Percentiles rank a stretch among this genome's conserved stretches.
These are phyloP conservation scores for Drosophila prostipennis DNA, from an alignment of 2,888 invertebrate species.

Conservation along the genomic window DNA sequence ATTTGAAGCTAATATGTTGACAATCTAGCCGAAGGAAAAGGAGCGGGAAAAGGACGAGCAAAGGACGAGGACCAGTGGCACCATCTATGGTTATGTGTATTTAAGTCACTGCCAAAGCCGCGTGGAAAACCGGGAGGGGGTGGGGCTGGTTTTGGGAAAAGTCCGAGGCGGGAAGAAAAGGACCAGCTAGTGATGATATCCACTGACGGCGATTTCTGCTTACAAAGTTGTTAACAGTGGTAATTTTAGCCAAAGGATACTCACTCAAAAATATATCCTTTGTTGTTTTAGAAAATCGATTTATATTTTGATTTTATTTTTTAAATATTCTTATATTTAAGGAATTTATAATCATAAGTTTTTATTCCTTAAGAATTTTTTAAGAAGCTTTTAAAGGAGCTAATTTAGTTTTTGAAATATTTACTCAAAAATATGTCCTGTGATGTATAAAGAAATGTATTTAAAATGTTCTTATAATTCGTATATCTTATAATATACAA, in stretches of 20 bases:
- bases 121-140: slow-evolving; percentile 1
- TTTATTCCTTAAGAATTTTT: too few relatives aligned
- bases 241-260: background rate
- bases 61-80: slow-evolving; percentile 55
- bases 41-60: background rate
- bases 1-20: slow-evolving; percentile 80
- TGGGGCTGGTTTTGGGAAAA: background rate
- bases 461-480: too few relatives aligned
- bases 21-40: slow-evolving; percentile 61
- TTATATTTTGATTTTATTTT: too few relatives aligned
- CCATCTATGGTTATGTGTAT: slow-evolving; percentile 72
- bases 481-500: too few relatives aligned
- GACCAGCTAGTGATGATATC: slow-evolving; percentile 47
- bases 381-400: too few relatives aligned
- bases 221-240: background rate
- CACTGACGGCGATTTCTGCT: background rate
- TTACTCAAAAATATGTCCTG: too few relatives aligned
- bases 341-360: too few relatives aligned
- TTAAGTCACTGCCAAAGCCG: slow-evolving; percentile 73
- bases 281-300: too few relatives aligned
- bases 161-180: background rate
- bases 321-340: too few relatives aligned
- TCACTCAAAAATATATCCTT: too few relatives aligned
- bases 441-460: too few relatives aligned
- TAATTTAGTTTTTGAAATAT: too few relatives aligned